Base-by-base conservation (phyloP, 2,888 invertebrate species). In the Parnassius glacialis region DNA sequence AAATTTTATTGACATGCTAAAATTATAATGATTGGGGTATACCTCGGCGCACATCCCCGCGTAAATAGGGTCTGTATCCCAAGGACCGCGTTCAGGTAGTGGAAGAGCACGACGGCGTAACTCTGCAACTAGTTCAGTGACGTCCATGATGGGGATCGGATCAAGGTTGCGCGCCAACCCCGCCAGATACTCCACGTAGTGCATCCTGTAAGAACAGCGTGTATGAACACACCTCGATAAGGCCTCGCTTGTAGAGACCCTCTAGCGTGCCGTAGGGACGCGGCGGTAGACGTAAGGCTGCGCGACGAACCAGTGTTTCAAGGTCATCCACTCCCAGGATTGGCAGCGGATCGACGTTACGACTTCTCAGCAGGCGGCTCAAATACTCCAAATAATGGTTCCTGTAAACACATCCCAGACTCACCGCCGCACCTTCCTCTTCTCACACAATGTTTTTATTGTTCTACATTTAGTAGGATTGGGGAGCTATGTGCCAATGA, bases 101-200 rank as follows among this genome's bases (percentile, higher is more conserved):
- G 95, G 93, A 85, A 96, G 95, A 81, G 96, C 97, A 78, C 96
- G 94, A 76, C 97, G 94, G 75, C 96, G 94, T 82, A 98, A 93
- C 87, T 97, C 97, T 75, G 97, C 97, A 74, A 95, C 94, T 78
- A 98, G 95, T 83, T 98, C 97, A 74, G 94, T 94, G 84, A 96
- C 93, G 84, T 96, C 96, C 93, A 98, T 95, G 81, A 98, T 96
- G 71, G 94, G 94, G 78, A 97, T 93, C 9, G 98, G 98, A 92
- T 99, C 98, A 85, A 98, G 93, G 78, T 93, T 94, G 86, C 96
- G 96, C 89, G 98, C 96, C 85, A 95, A 93, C 76, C 94, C 94
- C 82, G 97, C 97, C 93, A 99, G 94, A 93, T 98, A 98, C 93
- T 98, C 98, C 87, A 97, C 95, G 94, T 97, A 98, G 93, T 98